These are phyloP conservation scores for Cryptoprocta ferox DNA, from an alignment of 2,797 vertebrate species.

Conservation along the genomic window DNA sequence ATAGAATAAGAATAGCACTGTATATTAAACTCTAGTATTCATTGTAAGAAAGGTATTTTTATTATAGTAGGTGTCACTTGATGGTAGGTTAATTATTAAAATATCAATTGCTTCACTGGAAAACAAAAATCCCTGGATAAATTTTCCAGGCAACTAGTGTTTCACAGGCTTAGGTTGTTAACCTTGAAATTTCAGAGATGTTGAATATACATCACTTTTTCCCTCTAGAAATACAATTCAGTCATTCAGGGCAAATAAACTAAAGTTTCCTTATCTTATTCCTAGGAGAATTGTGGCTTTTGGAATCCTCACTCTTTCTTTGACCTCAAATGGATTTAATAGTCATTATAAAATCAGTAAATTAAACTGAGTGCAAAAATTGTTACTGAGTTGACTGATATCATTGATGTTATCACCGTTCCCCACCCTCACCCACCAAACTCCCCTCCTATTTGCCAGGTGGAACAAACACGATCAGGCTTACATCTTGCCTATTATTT, in stretches of 20 bases:
- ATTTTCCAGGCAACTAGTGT: neutral
- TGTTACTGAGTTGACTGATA: slow-evolving; percentile 38
- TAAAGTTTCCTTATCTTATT: slow-evolving; percentile 57
- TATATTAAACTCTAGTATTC: neutral
- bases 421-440: neutral
- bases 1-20: neutral
- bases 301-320: slow-evolving; percentile 55
- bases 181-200: neutral
- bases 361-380: slow-evolving; percentile 50
- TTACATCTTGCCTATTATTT: slow-evolving; percentile 51
- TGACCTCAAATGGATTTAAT: slow-evolving; percentile 7
- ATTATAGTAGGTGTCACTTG: neutral
- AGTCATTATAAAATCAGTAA: slow-evolving; percentile 67
- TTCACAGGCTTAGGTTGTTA: neutral
- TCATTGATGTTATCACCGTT: neutral
- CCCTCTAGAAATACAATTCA: neutral
- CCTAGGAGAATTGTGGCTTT: neutral
- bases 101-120: neutral
- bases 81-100: slow-evolving; percentile 14
- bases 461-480: slow-evolving; percentile 45
- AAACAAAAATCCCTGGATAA: neutral
- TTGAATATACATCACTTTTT: neutral
- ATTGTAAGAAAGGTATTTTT: neutral
- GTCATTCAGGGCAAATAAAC: neutral
- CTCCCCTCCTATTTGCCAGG: slow-evolving; percentile 14